These are phyloP conservation scores for Epinephelus cyanopodus DNA, from an alignment of 2,113 vertebrate species.

Conservation along the genomic window DNA sequence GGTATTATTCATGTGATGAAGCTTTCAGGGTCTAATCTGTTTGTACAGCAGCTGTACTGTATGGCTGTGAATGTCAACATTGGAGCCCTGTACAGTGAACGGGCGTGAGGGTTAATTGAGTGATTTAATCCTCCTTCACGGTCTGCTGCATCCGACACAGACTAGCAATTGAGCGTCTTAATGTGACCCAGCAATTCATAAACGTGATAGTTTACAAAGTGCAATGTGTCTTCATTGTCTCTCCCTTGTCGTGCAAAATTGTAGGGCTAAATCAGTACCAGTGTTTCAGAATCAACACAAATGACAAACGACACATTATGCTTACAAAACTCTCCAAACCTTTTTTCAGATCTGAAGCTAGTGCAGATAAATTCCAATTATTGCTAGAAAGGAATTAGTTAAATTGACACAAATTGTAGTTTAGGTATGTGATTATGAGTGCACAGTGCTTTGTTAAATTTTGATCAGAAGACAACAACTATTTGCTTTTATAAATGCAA, in stretches of 20 bases:
- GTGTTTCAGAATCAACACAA: background rate
- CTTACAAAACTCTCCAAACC: background rate
- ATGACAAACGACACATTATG: background rate
- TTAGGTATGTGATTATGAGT: background rate
- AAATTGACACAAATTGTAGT: background rate
- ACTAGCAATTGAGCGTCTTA: conserved; percentile 38
- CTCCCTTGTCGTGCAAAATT: background rate
- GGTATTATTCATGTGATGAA: background rate
- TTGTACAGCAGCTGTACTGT: conserved; percentile 10
- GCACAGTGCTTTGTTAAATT: background rate
- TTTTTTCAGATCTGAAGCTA: background rate
- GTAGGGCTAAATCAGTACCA: background rate
- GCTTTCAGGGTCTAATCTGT: conserved; percentile 19
- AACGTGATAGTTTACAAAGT: background rate
- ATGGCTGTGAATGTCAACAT: conserved; percentile 32
- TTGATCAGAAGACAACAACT: background rate
- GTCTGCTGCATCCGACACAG: conserved; percentile 68
- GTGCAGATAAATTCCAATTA: background rate
- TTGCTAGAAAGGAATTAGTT: no score
- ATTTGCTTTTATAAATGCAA: background rate
- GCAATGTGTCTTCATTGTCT: background rate
- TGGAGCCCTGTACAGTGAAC: conserved; percentile 29
- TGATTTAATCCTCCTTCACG: conserved; percentile 74
- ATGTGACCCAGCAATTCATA: conserved; percentile 60
- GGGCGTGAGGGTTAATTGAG: conserved; percentile 65